A percentile compares a stretch with the other conserved stretches of the same genome.
These are phyloP conservation scores for Ibidorhyncha struthersii DNA, from an alignment of 2,113 vertebrate genomes.

Conservation along the genomic window DNA sequence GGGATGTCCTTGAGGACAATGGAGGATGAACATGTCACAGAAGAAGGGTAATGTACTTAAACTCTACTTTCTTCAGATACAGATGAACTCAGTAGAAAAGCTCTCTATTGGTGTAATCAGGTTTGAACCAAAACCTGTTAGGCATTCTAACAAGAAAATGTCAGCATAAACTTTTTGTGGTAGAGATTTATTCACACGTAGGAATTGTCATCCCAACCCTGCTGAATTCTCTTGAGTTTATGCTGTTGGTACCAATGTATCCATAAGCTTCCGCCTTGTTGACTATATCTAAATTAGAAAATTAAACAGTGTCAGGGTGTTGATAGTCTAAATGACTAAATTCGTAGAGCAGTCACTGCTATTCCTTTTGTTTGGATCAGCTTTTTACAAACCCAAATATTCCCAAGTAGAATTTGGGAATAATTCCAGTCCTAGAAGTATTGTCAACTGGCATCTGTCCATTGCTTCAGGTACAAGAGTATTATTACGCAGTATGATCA, in stretches of 20 bases:
- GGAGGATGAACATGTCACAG: not conserved
- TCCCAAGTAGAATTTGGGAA: not conserved
- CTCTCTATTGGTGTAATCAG: not conserved
- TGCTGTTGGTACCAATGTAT: not conserved
- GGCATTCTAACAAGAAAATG: not conserved
- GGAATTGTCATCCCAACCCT: not conserved
- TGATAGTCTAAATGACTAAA: not conserved
- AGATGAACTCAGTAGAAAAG: not conserved
- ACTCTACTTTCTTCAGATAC: not conserved
- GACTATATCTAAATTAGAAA: not conserved
- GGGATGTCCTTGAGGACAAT: not conserved
- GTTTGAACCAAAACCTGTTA: not conserved
- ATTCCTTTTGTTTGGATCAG: not conserved
- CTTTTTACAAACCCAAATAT: not conserved
- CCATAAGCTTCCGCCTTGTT: not conserved
- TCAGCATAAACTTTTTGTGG: not conserved
- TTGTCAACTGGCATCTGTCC: not conserved
- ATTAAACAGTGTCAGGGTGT: not conserved
- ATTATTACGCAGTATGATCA: not conserved
- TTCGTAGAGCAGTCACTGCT: not conserved
- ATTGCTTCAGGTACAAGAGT: not conserved
- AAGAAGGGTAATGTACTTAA: not conserved
- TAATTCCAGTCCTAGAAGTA: not conserved
- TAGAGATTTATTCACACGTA: not conserved
- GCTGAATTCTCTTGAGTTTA: not conserved